Percentiles rank a stretch among this genome's conserved stretches.
Evolutionary conservation across 2,888 invertebrate species (phyloP).

Genomic region (Eristalinus aeneus): DNA sequence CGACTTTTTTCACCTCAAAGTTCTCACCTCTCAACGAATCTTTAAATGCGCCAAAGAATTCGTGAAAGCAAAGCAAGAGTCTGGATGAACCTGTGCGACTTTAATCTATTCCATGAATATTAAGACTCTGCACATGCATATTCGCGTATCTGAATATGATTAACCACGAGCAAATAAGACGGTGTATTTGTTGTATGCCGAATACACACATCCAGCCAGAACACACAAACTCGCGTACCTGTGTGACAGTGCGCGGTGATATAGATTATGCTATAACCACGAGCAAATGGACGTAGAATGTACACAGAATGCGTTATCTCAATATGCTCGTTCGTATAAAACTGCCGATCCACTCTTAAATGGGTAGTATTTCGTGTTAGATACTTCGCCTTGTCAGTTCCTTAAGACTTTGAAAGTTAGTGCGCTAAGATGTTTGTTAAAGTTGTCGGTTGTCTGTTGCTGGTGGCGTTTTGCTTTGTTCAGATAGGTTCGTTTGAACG

Average conservation of each 20-base stretch:
- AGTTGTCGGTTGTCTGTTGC: conserved; percentile 18
- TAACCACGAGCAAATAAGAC: conserved; percentile 45
- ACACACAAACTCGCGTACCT: background rate
- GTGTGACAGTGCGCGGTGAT: background rate
- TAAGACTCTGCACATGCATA: conserved; percentile 59
- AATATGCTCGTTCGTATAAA: conserved; percentile 31
- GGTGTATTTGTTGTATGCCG: conserved; percentile 3
- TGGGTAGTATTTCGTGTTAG: conserved; percentile 20
- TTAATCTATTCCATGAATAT: conserved; percentile 65
- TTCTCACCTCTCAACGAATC: background rate
- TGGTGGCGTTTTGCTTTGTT: conserved; percentile 42
- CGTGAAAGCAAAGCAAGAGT: conserved; percentile 9
- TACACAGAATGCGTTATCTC: conserved; percentile 41
- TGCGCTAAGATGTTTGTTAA: conserved; percentile 37
- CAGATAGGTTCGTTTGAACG: conserved; percentile 30
- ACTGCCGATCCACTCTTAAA: background rate
- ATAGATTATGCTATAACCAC: conserved; percentile 11
- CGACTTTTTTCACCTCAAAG: no score
- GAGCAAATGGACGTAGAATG: background rate
- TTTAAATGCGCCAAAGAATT: background rate
- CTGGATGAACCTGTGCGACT: conserved; percentile 1
- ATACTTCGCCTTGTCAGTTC: conserved; percentile 12
- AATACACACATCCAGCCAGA: background rate
- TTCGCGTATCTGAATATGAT: conserved; percentile 51
- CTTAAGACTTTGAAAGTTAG: background rate